Conservation (phyloP, 2,888 invertebrate genomes). For the Lottia gigantea region DNA sequence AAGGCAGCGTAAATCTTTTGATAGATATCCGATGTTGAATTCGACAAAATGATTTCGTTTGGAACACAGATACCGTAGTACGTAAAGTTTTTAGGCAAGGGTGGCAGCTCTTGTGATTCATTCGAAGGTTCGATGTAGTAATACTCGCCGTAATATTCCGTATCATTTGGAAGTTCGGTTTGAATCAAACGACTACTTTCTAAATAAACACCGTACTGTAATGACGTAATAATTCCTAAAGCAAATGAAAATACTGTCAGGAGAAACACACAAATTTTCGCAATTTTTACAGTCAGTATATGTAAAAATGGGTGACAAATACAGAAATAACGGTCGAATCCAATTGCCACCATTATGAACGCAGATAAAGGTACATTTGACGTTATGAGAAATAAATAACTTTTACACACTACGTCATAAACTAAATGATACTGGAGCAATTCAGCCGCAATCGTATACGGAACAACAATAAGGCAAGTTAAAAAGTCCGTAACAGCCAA, state of each 20-base stretch:
- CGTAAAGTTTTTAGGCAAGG: not conserved
- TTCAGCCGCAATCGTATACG: constrained; percentile 55
- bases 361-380: constrained; percentile 63
- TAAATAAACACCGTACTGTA: constrained; percentile 41
- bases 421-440: constrained; percentile 41
- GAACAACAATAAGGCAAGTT: constrained; percentile 54
- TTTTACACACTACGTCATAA: constrained; percentile 56
- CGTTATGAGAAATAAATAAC: constrained; percentile 62
- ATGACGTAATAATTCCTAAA: constrained; percentile 43
- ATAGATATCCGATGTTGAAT: constrained; percentile 36
- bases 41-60: constrained; percentile 40
- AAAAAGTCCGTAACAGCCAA: constrained; percentile 56
- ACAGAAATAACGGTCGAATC: constrained; percentile 60
- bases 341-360: constrained; percentile 61
- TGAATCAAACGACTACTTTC: not conserved
- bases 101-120: not conserved
- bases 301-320: constrained; percentile 64
- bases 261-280: constrained; percentile 41
- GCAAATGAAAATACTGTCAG: constrained; percentile 38
- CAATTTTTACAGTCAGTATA: constrained; percentile 47
- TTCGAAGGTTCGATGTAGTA: not conserved
- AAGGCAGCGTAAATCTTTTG: constrained; percentile 53
- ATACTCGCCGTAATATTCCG: not conserved
- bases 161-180: not conserved
- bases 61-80: constrained; percentile 33